A percentile compares a stretch with the other conserved stretches of the same genome.
Evolutionary conservation across 2,888 invertebrate species (phyloP).

Genomic region (Dasysyrphus tricinctus): DNA sequence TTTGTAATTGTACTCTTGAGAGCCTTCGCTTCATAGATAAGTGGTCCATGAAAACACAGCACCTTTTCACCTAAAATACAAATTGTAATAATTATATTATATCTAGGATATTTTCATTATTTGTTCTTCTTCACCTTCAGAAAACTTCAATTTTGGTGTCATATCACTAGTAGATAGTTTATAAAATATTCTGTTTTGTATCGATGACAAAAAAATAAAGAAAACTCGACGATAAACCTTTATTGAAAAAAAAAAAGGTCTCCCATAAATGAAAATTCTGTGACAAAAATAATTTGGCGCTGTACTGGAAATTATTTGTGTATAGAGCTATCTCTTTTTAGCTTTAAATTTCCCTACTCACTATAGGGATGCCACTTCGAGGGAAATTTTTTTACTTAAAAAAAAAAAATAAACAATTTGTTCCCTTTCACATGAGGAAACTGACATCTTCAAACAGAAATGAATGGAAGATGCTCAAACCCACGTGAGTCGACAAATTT

Average conservation of each 20-base stretch:
- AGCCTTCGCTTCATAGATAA: conserved; percentile 98
- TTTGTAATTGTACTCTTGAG: conserved; percentile 92
- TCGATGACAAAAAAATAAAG: not conserved
- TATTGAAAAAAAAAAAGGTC: not conserved
- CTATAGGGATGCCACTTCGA: not conserved
- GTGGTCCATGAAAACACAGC: conserved; percentile 97
- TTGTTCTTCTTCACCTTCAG: conserved; percentile 86
- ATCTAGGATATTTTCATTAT: conserved; percentile 7
- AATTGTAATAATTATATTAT: conserved; percentile 7
- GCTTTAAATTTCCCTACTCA: not conserved
- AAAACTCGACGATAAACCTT: conserved; percentile 13
- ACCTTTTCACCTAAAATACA: conserved; percentile 91
- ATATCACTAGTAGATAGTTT: conserved; percentile 83
- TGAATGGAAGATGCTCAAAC: too few species aligned
- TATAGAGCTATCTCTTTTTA: conserved; percentile 28
- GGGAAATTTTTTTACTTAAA: not conserved
- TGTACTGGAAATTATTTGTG: conserved; percentile 17
- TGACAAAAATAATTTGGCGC: conserved; percentile 26
- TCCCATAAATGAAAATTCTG: conserved; percentile 21
- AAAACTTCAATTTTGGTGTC: conserved; percentile 88
- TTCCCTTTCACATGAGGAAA: too few species aligned
- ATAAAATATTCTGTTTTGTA: conserved; percentile 18
- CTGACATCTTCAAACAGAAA: too few species aligned
- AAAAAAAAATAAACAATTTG: too few species aligned
- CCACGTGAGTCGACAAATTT: too few species aligned